Conservation (phyloP, 2,888 invertebrate species). For the Capitulum mitella region DNA sequence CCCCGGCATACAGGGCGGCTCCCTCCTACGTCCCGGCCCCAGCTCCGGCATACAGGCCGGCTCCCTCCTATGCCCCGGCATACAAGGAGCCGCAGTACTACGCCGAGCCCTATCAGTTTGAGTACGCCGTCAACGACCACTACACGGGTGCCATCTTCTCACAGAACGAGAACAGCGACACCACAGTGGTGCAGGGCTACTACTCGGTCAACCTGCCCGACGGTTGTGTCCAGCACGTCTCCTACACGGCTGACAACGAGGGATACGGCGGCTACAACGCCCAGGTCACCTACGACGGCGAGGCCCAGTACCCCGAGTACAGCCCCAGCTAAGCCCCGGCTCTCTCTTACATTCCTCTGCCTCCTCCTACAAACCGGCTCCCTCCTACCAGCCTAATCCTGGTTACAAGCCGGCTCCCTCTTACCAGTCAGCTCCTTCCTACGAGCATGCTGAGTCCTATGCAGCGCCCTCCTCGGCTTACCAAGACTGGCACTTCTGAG, state of each 20-base stretch:
- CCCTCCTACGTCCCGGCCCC: too few species aligned
- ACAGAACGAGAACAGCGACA: slow-evolving; percentile 29
- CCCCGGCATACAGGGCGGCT: neutral
- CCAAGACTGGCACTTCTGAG: too few species aligned
- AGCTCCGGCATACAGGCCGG: too few species aligned
- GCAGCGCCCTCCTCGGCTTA: too few species aligned
- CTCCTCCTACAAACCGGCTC: neutral
- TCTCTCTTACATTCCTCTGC: neutral
- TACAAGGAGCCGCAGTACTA: slow-evolving; percentile 68
- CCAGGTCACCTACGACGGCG: slow-evolving; percentile 34
- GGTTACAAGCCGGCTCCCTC: neutral
- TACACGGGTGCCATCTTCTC: slow-evolving; percentile 30
- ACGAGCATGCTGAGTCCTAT: neutral
- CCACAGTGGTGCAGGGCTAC: slow-evolving; percentile 31
- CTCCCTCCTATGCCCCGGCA: too few species aligned
- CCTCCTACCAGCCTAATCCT: neutral
- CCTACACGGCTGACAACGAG: slow-evolving; percentile 32
- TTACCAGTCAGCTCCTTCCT: neutral
- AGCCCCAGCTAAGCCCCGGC: slow-evolving; percentile 28
- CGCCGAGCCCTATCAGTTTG: slow-evolving; percentile 45
- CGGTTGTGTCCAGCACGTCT: slow-evolving; percentile 34
- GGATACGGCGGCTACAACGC: slow-evolving; percentile 46
- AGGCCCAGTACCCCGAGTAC: slow-evolving; percentile 31
- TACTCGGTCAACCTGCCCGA: slow-evolving; percentile 34
- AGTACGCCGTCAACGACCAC: slow-evolving; percentile 31